phyloP scores from a whole-genome alignment of 2,113 vertebrate genomes.

The Ptyas mucosa region DNA sequence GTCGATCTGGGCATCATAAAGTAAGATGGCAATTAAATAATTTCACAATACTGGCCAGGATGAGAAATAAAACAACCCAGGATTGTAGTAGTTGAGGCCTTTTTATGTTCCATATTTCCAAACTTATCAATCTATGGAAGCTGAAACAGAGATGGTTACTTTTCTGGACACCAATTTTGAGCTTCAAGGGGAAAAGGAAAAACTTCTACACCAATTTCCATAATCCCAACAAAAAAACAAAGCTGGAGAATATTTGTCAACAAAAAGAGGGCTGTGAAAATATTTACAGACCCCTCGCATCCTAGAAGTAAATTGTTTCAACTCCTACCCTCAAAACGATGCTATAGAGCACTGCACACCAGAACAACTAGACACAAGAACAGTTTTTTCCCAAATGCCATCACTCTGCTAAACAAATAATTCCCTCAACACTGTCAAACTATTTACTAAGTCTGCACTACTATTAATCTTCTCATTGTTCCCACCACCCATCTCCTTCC shows the following conservation, averaged over 20 bases:
- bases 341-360: too few species aligned
- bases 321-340: too few species aligned
- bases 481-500: too few species aligned
- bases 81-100: conserved; percentile 26
- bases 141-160: conserved; percentile 19
- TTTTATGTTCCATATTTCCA: background rate
- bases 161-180: background rate
- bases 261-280: too few species aligned
- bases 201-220: background rate
- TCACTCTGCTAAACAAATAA: too few species aligned
- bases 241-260: background rate
- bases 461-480: too few species aligned
- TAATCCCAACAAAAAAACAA: conserved; percentile 17
- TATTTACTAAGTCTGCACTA: too few species aligned
- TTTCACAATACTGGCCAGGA: conserved; percentile 41
- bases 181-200: conserved; percentile 17
- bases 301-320: too few species aligned
- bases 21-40: conserved; percentile 28
- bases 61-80: conserved; percentile 38
- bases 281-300: too few species aligned
- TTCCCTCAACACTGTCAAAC: too few species aligned
- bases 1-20: conserved; percentile 53
- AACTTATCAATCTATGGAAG: conserved; percentile 15
- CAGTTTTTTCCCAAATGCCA: too few species aligned
- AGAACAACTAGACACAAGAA: too few species aligned